Percentiles rank a stretch among this genome's conserved stretches.
phyloP scores from a whole-genome alignment of 1,140 invertebrate species.

The Brachionus angularis region DNA sequence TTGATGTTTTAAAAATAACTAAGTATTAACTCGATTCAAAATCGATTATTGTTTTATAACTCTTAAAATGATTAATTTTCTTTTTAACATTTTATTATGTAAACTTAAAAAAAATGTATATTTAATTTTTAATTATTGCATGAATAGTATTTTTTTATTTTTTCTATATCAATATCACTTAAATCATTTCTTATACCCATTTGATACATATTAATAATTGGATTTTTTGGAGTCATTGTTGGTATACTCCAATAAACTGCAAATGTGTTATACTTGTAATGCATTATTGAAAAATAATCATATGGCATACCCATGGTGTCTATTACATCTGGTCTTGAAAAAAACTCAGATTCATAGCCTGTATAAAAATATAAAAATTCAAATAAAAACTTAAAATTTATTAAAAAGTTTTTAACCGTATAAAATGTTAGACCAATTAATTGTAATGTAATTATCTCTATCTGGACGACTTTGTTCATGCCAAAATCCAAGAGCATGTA shows the following conservation, averaged over 20 bases:
- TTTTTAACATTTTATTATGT: too few relatives aligned
- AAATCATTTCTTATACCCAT: conserved; percentile 18
- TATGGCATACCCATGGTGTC: conserved; percentile 34
- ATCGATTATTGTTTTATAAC: too few relatives aligned
- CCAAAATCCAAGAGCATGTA: conserved; percentile 76
- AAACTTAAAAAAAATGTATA: too few relatives aligned
- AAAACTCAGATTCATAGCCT: conserved; percentile 19
- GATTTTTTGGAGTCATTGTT: conserved; percentile 16
- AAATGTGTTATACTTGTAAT: conserved; percentile 34
- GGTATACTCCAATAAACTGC: not conserved
- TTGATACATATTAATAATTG: conserved; percentile 16
- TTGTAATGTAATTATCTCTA: conserved; percentile 53
- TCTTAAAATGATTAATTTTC: too few relatives aligned
- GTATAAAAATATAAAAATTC: not conserved
- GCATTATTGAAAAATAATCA: conserved; percentile 43
- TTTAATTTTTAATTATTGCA: too few relatives aligned
- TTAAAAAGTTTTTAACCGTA: conserved; percentile 45
- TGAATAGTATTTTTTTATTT: conserved; percentile 26
- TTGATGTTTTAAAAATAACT: too few relatives aligned
- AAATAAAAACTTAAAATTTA: not conserved
- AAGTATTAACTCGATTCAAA: too few relatives aligned
- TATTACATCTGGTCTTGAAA: conserved; percentile 12
- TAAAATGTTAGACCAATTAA: conserved; percentile 52
- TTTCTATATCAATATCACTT: conserved; percentile 20
- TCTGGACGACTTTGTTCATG: conserved; percentile 57